A percentile compares a stretch with the other conserved stretches of the same genome.
phyloP scores from a whole-genome alignment of 2,113 vertebrate species.

The Pandion haliaetus region DNA sequence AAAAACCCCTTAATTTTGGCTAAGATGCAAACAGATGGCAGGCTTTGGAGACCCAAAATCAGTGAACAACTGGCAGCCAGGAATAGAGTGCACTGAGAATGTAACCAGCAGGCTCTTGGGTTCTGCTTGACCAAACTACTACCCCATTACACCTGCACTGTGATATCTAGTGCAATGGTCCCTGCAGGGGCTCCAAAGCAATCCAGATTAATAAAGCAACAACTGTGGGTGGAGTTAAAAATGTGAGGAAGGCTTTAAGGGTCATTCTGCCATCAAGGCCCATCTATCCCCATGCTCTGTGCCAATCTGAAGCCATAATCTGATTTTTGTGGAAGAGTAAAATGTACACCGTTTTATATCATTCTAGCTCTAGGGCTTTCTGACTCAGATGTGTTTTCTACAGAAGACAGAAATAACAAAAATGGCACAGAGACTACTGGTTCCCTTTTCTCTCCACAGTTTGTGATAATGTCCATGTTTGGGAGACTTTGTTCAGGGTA shows the following conservation, averaged over 20 bases:
- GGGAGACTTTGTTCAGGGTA: background rate
- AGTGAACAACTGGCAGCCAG: background rate
- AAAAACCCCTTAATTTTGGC: background rate
- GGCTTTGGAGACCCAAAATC: background rate
- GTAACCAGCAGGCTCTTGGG: background rate
- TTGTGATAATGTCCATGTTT: background rate
- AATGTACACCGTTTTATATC: background rate
- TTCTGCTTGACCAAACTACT: background rate
- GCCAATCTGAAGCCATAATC: background rate
- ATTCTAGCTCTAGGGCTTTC: background rate
- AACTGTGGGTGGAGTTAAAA: background rate
- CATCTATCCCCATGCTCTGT: background rate
- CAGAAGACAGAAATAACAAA: background rate
- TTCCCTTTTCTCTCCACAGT: background rate
- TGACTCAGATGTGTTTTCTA: background rate
- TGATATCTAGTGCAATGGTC: background rate
- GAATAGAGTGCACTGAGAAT: background rate
- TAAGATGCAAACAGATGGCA: background rate
- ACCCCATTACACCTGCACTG: accelerated
- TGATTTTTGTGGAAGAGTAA: background rate
- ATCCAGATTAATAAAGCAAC: background rate
- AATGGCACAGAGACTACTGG: background rate
- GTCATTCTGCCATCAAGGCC: background rate
- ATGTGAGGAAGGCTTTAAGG: background rate
- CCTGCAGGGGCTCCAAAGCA: background rate